Conservation (phyloP, 37 sponge, comb jelly and placozoan species). For the Beroe forskalii region DNA sequence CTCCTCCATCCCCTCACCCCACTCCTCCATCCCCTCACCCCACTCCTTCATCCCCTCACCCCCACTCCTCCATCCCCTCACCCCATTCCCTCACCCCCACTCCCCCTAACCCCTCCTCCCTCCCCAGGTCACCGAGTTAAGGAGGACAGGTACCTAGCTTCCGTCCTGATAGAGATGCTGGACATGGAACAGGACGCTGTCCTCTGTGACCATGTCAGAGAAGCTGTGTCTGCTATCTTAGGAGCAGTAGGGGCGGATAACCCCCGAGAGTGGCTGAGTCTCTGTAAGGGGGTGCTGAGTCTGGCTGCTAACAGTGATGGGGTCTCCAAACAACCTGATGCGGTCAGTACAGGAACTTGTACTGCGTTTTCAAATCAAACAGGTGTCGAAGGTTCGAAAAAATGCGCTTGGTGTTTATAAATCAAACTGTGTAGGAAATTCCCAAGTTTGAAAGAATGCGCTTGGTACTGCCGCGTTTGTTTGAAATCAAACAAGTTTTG, state of each 20-base stretch:
- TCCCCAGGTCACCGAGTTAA: slow-evolving; percentile 14
- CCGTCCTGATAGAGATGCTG: slow-evolving; percentile 71
- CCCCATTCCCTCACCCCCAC: background rate
- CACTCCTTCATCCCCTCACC: background rate
- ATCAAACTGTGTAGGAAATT: too few relatives aligned
- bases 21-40: too few relatives aligned
- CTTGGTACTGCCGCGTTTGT: too few relatives aligned
- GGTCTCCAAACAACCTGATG: slow-evolving; percentile 3
- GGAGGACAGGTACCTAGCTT: background rate
- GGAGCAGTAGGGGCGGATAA: slow-evolving; percentile 74
- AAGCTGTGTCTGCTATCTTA: slow-evolving; percentile 83
- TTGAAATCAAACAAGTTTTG: too few relatives aligned
- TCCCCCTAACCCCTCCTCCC: too few relatives aligned
- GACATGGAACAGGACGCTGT: slow-evolving; percentile 77
- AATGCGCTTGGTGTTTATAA: too few relatives aligned
- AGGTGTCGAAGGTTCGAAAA: too few relatives aligned
- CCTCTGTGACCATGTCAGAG: slow-evolving; percentile 76
- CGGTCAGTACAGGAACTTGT: background rate
- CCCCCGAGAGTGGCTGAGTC: slow-evolving; percentile 83
- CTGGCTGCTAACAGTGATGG: slow-evolving; percentile 59
- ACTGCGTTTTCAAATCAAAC: too few relatives aligned
- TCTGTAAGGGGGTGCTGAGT: slow-evolving; percentile 80
- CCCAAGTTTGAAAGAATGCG: too few relatives aligned
- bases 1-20: too few relatives aligned
- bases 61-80: background rate